phyloP scores from a whole-genome alignment of 2,888 invertebrate species.

The Thereva nobilitata region DNA sequence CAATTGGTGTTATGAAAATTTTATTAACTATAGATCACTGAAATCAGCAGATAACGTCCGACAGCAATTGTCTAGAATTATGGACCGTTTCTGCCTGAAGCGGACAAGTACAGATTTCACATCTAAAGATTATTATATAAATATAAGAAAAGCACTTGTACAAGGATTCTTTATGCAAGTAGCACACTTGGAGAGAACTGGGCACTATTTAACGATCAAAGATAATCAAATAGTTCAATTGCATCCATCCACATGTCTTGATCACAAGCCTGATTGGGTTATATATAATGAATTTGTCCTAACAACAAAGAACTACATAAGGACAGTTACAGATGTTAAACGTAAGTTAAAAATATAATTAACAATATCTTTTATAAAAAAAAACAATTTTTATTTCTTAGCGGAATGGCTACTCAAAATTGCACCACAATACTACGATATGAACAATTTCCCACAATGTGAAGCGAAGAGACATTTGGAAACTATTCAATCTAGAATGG shows the following conservation, averaged over 20 bases:
- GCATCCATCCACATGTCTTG: constrained; percentile 97
- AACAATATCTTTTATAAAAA: background rate
- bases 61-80: constrained; percentile 94
- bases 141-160: constrained; percentile 97
- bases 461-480: constrained; percentile 94
- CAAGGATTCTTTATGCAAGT: constrained; percentile 99
- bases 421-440: constrained; percentile 97
- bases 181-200: constrained; percentile 95
- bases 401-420: constrained; percentile 94
- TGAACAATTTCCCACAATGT: constrained; percentile 96
- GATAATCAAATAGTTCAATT: constrained; percentile 99
- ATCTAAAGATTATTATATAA: constrained; percentile 97
- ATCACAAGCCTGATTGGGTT: constrained; percentile 99
- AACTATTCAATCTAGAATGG: constrained; percentile 81
- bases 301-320: constrained; percentile 98
- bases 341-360: constrained; percentile 66
- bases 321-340: constrained; percentile 98
- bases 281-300: constrained; percentile 99
- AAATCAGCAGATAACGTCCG: constrained; percentile 99
- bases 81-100: constrained; percentile 95
- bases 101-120: constrained; percentile 97
- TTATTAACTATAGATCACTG: constrained; percentile 96
- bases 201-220: constrained; percentile 97
- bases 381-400: constrained; percentile 52
- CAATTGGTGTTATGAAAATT: constrained; percentile 99